Base-by-base conservation (phyloP, 2,797 vertebrate genomes). In the Pipistrellus pipistrellus region DNA sequence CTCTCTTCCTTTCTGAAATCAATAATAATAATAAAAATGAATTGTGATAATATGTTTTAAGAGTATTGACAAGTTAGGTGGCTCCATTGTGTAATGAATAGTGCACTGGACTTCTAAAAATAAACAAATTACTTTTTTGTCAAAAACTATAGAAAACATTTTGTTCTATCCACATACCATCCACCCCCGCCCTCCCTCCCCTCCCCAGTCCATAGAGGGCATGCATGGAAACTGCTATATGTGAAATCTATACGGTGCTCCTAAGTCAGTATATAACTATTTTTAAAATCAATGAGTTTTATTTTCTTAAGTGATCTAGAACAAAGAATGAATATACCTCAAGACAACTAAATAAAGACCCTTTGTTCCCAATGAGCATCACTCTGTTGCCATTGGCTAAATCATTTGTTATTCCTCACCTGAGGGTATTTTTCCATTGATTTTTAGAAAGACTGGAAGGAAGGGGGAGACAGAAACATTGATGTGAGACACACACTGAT, bases 291-390 rank as follows among this genome's bases (percentile, higher is more conserved):
- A 95, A 41, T 64, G 35, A 30, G n/a, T 64, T 91, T 82, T 25
- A 96, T 89, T 93, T 95, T 85, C 51, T 86, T 84, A 83, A 91
- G 94, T 94, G 77, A 93, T 87, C 27, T 66, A 71, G 35, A 94
- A 90, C 18, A 76, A 82, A 92, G 71, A 81, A 10, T 77, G 4
- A 88, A 51, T 48, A 86, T 57, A 88, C 1, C 12, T 85, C 20
- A 80, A 89, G 38, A 93, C 38, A 95, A 89, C 30, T 85, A 90
- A 86, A 89, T 44, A 73, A 84, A 88, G 64, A 78, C 18, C 62
- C 1, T 73, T 69, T 72, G n/a, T 93, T 85, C 25, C 23, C 53
- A 90, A 59, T 6, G 5, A 81, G n/a, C 62, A 85, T 81, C 18
- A 86, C 21, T 51, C 41, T 27, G 44, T 59, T 93, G 20, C 27